Percentiles rank a stretch among this genome's conserved stretches.
These are phyloP conservation scores for Corapipo altera DNA, from an alignment of 2,113 vertebrate genomes.

Conservation along the genomic window DNA sequence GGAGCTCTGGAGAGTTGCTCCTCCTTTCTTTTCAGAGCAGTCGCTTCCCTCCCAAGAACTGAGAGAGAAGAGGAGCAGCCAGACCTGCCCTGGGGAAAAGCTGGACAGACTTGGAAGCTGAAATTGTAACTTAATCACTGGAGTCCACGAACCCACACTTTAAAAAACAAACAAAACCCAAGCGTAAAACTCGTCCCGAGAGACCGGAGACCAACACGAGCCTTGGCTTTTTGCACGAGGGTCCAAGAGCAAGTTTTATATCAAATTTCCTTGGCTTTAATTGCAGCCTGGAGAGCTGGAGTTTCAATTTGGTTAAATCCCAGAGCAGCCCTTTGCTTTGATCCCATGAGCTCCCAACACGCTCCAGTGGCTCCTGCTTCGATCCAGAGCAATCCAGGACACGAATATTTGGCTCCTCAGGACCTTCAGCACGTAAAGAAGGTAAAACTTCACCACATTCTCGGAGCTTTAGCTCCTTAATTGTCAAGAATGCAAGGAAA, in stretches of 20 bases:
- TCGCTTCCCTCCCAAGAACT: not conserved
- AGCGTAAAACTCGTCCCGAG: rapidly evolving
- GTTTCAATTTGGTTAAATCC: not conserved
- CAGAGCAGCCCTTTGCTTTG: not conserved
- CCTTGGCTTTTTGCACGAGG: not conserved
- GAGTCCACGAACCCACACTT: not conserved
- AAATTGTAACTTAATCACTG: not conserved
- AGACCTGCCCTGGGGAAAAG: not conserved
- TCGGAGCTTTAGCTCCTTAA: not conserved
- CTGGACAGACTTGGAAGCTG: not conserved
- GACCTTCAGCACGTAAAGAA: not conserved
- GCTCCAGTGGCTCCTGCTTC: not conserved
- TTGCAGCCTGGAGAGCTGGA: not conserved
- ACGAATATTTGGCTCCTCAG: not conserved
- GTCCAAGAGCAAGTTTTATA: not conserved
- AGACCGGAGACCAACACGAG: not conserved
- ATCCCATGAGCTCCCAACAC: not conserved
- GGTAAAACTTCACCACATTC: not conserved
- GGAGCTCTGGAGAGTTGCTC: not conserved
- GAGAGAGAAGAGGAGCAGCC: not conserved
- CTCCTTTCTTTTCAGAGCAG: not conserved
- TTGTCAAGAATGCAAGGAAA: not conserved
- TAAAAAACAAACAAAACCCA: not conserved
- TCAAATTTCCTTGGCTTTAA: not conserved
- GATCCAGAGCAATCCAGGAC: not conserved